phyloP scores from a whole-genome alignment of 37 sponge, comb jelly and placozoan genomes.

The Spongilla lacustris region DNA sequence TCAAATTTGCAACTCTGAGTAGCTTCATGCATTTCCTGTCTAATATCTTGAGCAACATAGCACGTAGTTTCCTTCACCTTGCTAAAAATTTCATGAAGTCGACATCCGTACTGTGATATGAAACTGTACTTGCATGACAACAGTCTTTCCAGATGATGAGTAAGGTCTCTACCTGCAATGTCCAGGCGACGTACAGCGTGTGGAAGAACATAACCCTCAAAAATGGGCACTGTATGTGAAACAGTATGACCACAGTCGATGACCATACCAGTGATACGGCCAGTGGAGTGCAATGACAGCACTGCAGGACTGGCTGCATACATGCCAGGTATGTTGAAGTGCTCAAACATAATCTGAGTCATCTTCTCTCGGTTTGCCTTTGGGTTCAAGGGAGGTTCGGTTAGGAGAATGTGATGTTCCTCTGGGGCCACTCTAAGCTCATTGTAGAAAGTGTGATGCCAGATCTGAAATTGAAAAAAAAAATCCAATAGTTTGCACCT shows the following conservation, averaged over 20 bases:
- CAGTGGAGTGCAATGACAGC: constrained; percentile 98
- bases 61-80: constrained; percentile 98
- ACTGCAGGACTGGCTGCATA: constrained; percentile 99
- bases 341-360: constrained; percentile 99
- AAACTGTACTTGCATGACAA: too few relatives aligned
- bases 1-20: constrained; percentile 89
- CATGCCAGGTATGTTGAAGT: constrained; percentile 99
- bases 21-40: constrained; percentile 98
- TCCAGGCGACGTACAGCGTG: constrained; percentile 99
- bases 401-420: constrained; percentile 99
- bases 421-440: constrained; percentile 99
- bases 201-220: constrained; percentile 99
- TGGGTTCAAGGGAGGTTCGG: constrained; percentile 99
- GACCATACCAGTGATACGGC: constrained; percentile 99
- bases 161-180: constrained; percentile 98
- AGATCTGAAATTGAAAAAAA: constrained; percentile 74
- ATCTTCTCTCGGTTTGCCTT: constrained; percentile 99
- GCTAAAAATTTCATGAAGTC: constrained; percentile 95
- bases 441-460: constrained; percentile 99
- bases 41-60: constrained; percentile 99
- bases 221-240: constrained; percentile 99
- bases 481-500: too few relatives aligned
- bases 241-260: constrained; percentile 99
- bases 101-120: constrained; percentile 95
- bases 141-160: constrained; percentile 99